A percentile compares a stretch with the other conserved stretches of the same genome.
Conservation (phyloP, 2,888 invertebrate genomes). For the Diarsia rubi region DNA sequence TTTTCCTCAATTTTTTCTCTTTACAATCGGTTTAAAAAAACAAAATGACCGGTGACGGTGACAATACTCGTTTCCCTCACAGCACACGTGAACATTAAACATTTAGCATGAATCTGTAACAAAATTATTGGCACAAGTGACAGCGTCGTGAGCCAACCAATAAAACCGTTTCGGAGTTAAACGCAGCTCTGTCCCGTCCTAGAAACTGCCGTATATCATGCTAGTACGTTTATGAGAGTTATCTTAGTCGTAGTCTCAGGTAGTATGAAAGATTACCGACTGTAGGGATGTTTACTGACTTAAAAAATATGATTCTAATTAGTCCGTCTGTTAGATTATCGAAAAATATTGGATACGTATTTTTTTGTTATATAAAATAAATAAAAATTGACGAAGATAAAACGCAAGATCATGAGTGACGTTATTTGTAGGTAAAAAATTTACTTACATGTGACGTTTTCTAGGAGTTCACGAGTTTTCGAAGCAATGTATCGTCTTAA, state of each 20-base stretch:
- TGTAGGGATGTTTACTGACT: no score
- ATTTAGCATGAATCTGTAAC: conserved; percentile 27
- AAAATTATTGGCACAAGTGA: conserved; percentile 59
- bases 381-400: no score
- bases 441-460: no score
- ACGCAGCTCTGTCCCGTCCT: conserved; percentile 19
- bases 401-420: no score
- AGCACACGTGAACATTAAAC: conserved; percentile 32
- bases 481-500: no score
- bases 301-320: no score
- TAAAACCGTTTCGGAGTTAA: conserved; percentile 49
- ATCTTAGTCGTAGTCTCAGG: conserved; percentile 3
- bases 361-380: no score
- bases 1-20: neutral
- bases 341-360: no score
- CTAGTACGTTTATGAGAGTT: conserved; percentile 40
- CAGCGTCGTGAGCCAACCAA: conserved; percentile 53
- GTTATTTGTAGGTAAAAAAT: no score
- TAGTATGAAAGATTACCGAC: neutral
- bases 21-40: conserved; percentile 1
- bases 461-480: no score
- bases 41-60: conserved; percentile 25
- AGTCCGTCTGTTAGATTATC: no score
- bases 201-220: conserved; percentile 48
- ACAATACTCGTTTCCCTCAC: conserved; percentile 1